phyloP scores from a whole-genome alignment of 2,888 invertebrate genomes.

The Tryphoninae sp. region DNA sequence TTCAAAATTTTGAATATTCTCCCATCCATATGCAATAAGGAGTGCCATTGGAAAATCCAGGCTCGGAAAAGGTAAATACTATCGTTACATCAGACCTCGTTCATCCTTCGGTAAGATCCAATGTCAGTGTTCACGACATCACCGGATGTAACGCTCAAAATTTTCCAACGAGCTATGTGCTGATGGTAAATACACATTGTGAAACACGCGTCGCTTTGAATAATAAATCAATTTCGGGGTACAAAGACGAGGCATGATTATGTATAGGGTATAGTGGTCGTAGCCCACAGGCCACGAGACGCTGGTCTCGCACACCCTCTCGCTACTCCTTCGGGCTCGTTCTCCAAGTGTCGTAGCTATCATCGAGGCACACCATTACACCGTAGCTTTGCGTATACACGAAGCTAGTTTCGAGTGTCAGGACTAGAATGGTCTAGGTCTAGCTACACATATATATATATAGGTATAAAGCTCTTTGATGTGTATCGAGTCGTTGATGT shows the following conservation, averaged over 20 bases:
- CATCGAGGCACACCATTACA: constrained; percentile 64
- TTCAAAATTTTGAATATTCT: too few species aligned
- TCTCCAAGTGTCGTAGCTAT: constrained; percentile 61
- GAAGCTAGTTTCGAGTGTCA: constrained; percentile 33
- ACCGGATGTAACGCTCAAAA: background rate
- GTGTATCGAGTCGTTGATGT: constrained; percentile 79
- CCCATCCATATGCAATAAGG: too few species aligned
- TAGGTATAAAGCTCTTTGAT: constrained; percentile 77
- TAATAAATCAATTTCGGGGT: constrained; percentile 81
- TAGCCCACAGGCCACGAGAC: constrained; percentile 61
- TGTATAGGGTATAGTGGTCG: constrained; percentile 78
- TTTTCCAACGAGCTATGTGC: constrained; percentile 23
- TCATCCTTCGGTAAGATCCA: background rate
- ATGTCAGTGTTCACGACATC: background rate
- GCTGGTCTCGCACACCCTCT: constrained; percentile 33
- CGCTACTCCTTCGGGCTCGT: constrained; percentile 22
- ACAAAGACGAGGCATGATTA: constrained; percentile 81
- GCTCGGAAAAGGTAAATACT: too few species aligned
- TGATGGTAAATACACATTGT: constrained; percentile 81
- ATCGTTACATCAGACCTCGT: too few species aligned
- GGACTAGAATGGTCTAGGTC: background rate
- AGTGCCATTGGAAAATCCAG: too few species aligned
- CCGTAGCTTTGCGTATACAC: constrained; percentile 37
- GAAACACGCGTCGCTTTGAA: constrained; percentile 81
- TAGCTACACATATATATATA: background rate